These are phyloP conservation scores for Argyresthia albistria DNA, from an alignment of 2,888 invertebrate genomes.

Conservation along the genomic window DNA sequence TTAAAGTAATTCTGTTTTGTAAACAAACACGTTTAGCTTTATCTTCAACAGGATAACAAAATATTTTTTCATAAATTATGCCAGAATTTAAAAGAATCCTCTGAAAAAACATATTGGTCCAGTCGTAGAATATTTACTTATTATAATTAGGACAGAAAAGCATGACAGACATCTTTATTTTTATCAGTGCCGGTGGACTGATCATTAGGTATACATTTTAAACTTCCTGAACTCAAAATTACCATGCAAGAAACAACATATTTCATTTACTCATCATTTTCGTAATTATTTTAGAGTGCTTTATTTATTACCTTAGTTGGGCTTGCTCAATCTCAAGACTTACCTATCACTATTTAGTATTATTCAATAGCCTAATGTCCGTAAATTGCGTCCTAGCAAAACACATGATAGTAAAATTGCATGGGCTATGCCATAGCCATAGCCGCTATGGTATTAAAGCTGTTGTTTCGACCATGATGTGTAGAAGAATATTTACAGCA, in stretches of 20 bases:
- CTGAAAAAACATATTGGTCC: no score
- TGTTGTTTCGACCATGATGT: constrained; percentile 52
- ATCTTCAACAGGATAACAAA: no score
- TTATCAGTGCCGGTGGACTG: neutral
- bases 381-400: constrained; percentile 37
- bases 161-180: no score
- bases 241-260: neutral
- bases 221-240: neutral
- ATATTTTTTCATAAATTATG: no score
- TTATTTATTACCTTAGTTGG: constrained; percentile 59
- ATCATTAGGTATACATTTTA: neutral
- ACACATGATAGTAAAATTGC: constrained; percentile 35
- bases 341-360: constrained; percentile 55
- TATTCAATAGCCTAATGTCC: constrained; percentile 48
- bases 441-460: neutral
- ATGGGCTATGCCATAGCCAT: no score
- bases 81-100: no score
- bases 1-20: constrained; percentile 32
- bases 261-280: neutral
- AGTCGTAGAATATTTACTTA: no score
- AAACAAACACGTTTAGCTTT: constrained; percentile 47
- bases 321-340: constrained; percentile 70
- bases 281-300: constrained; percentile 26
- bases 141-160: no score
- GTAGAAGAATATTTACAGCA: no score